These are phyloP conservation scores for Falcunculus frontatus DNA, from an alignment of 2,113 vertebrate genomes.

Conservation along the genomic window DNA sequence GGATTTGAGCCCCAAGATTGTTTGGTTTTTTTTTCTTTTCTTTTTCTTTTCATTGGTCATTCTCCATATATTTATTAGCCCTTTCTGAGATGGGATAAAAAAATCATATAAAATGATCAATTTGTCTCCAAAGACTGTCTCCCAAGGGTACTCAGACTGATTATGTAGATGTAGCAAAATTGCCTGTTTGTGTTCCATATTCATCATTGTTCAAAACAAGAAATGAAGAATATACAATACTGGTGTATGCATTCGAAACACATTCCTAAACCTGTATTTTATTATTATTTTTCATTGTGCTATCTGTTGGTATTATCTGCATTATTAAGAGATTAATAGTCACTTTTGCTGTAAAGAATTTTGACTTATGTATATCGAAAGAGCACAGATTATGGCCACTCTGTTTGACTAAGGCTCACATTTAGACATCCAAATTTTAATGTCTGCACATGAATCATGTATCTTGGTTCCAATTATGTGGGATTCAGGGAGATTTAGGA, in stretches of 20 bases:
- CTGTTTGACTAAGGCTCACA: background rate
- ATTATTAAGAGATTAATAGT: background rate
- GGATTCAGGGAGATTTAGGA: background rate
- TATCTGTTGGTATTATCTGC: background rate
- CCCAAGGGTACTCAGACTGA: background rate
- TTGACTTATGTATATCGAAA: rapidly evolving
- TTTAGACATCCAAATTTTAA: background rate
- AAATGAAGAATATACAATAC: background rate
- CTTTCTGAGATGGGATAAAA: background rate
- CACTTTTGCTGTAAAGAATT: rapidly evolving
- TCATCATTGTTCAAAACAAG: background rate
- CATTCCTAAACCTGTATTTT: background rate
- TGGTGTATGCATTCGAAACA: background rate
- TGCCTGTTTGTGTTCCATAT: background rate
- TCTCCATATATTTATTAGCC: background rate
- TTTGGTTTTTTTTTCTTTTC: rapidly evolving
- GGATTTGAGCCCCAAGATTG: background rate
- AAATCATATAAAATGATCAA: background rate
- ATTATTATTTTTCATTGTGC: background rate
- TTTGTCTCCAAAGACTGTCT: background rate
- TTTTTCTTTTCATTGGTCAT: background rate
- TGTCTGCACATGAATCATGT: background rate
- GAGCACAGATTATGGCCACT: too few species aligned
- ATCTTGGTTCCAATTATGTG: background rate
- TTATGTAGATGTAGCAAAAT: background rate